Conservation (phyloP, 2,797 vertebrate genomes). For the Gouania willdenowi region DNA sequence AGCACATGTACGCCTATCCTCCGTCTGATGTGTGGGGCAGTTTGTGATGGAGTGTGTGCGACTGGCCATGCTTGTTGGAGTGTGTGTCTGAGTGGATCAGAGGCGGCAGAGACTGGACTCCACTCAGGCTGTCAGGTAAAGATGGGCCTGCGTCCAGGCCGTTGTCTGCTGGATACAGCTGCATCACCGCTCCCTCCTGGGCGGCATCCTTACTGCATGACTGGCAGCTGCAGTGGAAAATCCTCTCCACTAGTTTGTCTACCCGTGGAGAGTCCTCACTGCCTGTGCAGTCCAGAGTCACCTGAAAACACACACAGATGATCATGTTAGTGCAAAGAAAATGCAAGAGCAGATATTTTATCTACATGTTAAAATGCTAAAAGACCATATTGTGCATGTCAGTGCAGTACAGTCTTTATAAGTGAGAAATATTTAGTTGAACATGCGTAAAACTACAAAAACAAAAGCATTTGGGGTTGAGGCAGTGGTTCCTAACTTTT, state of each 20-base stretch:
- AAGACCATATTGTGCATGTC: no score
- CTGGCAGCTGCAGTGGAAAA: conserved; percentile 95
- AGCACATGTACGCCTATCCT: conserved; percentile 43
- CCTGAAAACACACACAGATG: conserved; percentile 66
- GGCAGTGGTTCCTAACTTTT: no score
- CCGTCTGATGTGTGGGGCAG: conserved; percentile 69
- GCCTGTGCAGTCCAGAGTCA: conserved; percentile 90
- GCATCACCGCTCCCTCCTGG: conserved; percentile 88
- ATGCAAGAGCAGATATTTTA: no score
- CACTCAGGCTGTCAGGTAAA: conserved; percentile 47
- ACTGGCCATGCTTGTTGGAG: conserved; percentile 47
- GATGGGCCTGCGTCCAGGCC: conserved; percentile 50
- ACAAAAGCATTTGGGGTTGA: no score
- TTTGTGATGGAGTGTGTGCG: conserved; percentile 58
- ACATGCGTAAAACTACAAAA: no score
- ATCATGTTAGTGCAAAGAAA: no score
- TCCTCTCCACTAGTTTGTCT: conserved; percentile 96
- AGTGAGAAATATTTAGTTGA: no score
- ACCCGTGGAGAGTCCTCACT: conserved; percentile 86
- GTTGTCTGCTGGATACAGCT: conserved; percentile 80
- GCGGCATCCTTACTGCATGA: conserved; percentile 88
- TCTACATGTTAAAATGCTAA: no score
- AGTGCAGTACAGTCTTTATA: no score
- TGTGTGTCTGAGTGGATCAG: conserved; percentile 50
- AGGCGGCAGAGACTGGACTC: conserved; percentile 53